Conservation (phyloP, 2,888 invertebrate genomes). For the Trilocha varians region DNA sequence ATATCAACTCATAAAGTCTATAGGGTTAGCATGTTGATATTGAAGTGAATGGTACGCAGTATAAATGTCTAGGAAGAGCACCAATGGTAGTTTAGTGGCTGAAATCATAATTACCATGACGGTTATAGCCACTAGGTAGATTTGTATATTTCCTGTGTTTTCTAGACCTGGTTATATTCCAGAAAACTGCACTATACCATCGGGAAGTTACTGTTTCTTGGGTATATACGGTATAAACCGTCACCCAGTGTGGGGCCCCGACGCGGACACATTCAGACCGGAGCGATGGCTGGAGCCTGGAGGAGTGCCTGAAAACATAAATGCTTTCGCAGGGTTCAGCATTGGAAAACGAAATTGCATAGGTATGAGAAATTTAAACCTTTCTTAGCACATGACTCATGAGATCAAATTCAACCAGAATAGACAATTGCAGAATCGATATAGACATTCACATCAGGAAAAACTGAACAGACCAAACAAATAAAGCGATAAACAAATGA, state of each 20-base stretch:
- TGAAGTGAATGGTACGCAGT: no score
- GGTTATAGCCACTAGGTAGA: no score
- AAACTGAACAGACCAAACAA: background rate
- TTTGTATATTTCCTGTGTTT: no score
- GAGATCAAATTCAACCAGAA: background rate
- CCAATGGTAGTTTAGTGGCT: no score
- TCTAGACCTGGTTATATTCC: conserved; percentile 3
- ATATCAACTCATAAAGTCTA: no score
- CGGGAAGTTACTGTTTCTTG: conserved; percentile 12
- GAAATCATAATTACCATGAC: no score
- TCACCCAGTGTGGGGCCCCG: conserved; percentile 40
- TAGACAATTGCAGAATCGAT: background rate
- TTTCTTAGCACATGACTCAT: background rate
- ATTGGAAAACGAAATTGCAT: conserved; percentile 43
- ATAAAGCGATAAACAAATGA: background rate
- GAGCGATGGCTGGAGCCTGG: conserved; percentile 41
- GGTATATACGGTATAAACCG: conserved; percentile 34
- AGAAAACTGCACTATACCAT: conserved; percentile 15
- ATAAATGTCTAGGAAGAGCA: no score
- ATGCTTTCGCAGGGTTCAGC: conserved; percentile 38
- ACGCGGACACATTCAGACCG: conserved; percentile 37
- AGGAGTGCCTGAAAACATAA: conserved; percentile 30
- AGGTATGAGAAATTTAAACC: no score
- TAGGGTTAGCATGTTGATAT: no score
- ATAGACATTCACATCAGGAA: background rate